Percentiles rank a stretch among this genome's conserved stretches.
These are phyloP conservation scores for Lophius piscatorius DNA, from an alignment of 2,113 vertebrate genomes.

Conservation along the genomic window DNA sequence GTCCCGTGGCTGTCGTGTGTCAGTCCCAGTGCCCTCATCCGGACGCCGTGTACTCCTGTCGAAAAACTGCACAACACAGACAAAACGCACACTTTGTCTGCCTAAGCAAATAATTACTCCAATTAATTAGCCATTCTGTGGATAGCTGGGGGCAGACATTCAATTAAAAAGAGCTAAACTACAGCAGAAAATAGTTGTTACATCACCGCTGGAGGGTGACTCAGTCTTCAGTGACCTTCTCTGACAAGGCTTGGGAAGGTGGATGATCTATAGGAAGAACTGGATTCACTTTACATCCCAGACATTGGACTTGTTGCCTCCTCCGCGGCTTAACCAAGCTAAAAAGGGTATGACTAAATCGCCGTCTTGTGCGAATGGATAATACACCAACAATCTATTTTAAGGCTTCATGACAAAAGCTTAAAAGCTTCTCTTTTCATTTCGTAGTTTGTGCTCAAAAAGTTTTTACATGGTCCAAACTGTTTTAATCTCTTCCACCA, in stretches of 20 bases:
- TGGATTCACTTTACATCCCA: constrained; percentile 17
- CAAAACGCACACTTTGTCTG: constrained; percentile 80
- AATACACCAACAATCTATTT: too few species aligned
- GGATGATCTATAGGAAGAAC: too few species aligned
- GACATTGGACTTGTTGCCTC: constrained; percentile 37
- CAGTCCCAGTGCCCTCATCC: constrained; percentile 56
- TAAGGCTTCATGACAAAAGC: too few species aligned
- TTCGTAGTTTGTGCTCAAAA: too few species aligned
- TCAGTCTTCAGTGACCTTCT: constrained; percentile 68
- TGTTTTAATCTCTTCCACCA: too few species aligned
- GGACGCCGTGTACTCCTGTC: constrained; percentile 74
- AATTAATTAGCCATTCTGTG: constrained; percentile 81
- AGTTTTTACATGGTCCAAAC: too few species aligned
- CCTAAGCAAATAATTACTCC: constrained; percentile 84
- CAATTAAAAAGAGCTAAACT: constrained; percentile 69
- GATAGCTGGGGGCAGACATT: constrained; percentile 76
- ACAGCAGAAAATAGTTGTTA: constrained; percentile 64
- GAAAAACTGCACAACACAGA: constrained; percentile 76
- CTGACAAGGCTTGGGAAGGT: constrained; percentile 55
- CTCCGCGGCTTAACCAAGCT: constrained; percentile 4
- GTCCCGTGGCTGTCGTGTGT: constrained; percentile 35
- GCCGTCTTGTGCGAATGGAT: too few species aligned
- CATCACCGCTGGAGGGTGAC: constrained; percentile 70
- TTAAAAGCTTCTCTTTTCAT: too few species aligned
- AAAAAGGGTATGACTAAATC: too few species aligned